Evolutionary conservation across 35 echinoderm and acorn worm genomes (phyloP), one percentile per base, ranked within the genome.

Genomic region (Hemicentrotus pulcherrimus): DNA sequence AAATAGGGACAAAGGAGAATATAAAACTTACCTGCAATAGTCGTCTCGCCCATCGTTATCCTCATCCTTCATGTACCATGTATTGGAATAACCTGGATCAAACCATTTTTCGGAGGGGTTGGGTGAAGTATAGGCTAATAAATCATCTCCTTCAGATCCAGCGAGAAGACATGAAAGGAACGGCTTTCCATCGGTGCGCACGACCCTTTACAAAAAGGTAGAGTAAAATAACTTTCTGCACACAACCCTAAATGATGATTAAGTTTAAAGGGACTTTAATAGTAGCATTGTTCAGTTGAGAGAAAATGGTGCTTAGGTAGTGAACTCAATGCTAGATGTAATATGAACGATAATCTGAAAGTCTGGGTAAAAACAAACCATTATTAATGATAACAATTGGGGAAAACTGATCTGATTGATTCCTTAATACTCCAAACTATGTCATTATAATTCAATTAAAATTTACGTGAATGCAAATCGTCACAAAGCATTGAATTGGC

Each of bases 11-110:
- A 94, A 19, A 47, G 71, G 55, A 41, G 35, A 41, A 41, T 41
- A 41, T 41, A 41, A 41, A 48, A 50, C 97, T 31, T 78, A 99
- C 98, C 98, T 94, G 88, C 98, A 99, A 88, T 96, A 99, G 70
- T 99, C 98, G 91, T 99, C 98, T 86, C 98, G 86, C 15, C 98
- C 98, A 47, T 99, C 98, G 18, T 94, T 94, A 96, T 99, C 96
- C 89, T 97, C 94, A 55, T 99, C 98, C 94, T 94, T 96, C 98
- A 99, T 99, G 86, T 99, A 99, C 98, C 96, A 99, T 22, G 98
- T 99, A 88, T 98, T 92, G 46, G 94, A 88, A 46, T 95, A 95
- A 35, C 98, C 98, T 89, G 96, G 92, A 58, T 97, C 96, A 91
- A 99, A 96, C 46, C 90, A 92, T 65, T 92, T 65, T 46, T 47